A percentile compares a stretch with the other conserved stretches of the same genome.
Conservation (phyloP, 1,140 invertebrate species). For the Bilobella aurantiaca region DNA sequence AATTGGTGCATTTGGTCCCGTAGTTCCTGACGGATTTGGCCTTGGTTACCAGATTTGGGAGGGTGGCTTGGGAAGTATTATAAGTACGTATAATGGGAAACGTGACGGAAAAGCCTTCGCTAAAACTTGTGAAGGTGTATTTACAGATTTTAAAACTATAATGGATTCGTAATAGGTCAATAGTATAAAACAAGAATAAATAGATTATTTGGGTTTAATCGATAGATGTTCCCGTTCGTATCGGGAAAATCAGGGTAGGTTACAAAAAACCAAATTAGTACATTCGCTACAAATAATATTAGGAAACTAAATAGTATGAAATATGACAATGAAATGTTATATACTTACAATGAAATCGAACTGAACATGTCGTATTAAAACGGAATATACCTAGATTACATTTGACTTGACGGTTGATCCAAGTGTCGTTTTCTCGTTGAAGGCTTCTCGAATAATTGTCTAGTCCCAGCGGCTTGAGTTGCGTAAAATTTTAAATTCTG, state of each 20-base stretch:
- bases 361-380: not conserved
- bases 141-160: conserved; percentile 23
- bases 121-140: conserved; percentile 21
- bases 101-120: conserved; percentile 22
- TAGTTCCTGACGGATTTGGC: conserved; percentile 78
- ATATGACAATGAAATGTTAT: not conserved
- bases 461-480: conserved; percentile 86
- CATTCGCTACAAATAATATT: not conserved
- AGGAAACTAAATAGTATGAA: not conserved
- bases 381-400: not conserved
- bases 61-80: conserved; percentile 25
- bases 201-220: too few species aligned
- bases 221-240: too few species aligned
- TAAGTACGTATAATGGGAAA: conserved; percentile 25
- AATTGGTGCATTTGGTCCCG: conserved; percentile 88
- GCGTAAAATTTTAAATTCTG: conserved; percentile 84
- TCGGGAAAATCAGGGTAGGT: too few species aligned
- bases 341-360: not conserved
- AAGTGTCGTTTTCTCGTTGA: conserved; percentile 18
- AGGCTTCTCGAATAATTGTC: conserved; percentile 84
- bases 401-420: not conserved
- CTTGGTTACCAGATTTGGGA: conserved; percentile 49
- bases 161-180: conserved; percentile 6
- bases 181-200: too few species aligned
- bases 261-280: not conserved